Evolutionary conservation across 92 coral and sea anemone species (phyloP).

Genomic region (Paramuricea clavata): DNA sequence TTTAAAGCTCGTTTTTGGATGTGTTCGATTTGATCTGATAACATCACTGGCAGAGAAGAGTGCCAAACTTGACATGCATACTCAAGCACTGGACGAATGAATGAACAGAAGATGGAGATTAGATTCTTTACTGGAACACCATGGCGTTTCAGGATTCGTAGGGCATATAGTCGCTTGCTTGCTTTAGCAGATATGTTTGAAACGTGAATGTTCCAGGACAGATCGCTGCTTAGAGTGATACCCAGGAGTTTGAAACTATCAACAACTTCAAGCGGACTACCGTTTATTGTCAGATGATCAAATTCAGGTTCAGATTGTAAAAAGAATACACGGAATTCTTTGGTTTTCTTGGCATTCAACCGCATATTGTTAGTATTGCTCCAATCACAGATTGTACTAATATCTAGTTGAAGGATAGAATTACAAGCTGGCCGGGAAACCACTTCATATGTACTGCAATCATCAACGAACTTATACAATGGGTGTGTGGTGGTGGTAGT

Average conservation of each 20-base stretch:
- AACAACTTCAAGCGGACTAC: slow-evolving; percentile 33
- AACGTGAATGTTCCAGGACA: slow-evolving; percentile 43
- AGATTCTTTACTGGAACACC: slow-evolving; percentile 33
- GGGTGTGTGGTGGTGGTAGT: neutral
- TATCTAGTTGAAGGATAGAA: slow-evolving; percentile 30
- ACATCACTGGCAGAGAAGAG: neutral
- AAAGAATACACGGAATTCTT: slow-evolving; percentile 35
- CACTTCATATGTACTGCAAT: slow-evolving; percentile 26
- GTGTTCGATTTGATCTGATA: too few relatives aligned
- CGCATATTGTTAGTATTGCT: slow-evolving; percentile 5
- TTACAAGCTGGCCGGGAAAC: neutral
- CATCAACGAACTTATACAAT: slow-evolving; percentile 11
- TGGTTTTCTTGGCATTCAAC: slow-evolving; percentile 46
- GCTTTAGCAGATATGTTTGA: slow-evolving; percentile 46
- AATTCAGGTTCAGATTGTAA: slow-evolving; percentile 23
- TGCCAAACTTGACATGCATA: slow-evolving; percentile 50
- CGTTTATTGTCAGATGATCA: slow-evolving; percentile 33
- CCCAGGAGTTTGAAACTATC: slow-evolving; percentile 50
- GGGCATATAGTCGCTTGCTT: slow-evolving; percentile 43
- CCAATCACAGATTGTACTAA: slow-evolving; percentile 35
- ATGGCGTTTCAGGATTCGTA: slow-evolving; percentile 27
- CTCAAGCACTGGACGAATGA: slow-evolving; percentile 35
- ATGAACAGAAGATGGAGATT: slow-evolving; percentile 17
- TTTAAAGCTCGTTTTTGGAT: too few relatives aligned
- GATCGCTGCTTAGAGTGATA: neutral